Conservation (phyloP, 2,113 vertebrate species). For the Sialia sialis region DNA sequence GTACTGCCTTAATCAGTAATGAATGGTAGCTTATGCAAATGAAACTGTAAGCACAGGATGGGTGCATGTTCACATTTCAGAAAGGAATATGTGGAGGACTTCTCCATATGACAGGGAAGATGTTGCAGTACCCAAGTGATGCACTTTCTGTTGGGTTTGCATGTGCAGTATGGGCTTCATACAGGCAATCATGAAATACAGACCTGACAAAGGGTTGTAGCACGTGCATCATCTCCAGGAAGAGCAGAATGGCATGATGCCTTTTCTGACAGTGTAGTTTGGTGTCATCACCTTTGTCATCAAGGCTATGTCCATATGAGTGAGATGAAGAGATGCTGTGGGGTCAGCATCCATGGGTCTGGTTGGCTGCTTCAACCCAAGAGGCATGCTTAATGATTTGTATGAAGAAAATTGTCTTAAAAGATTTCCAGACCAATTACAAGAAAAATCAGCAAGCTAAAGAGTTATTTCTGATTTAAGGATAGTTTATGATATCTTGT, state of each 20-base stretch:
- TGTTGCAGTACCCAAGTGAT: neutral
- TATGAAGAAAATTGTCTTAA: neutral
- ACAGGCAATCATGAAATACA: neutral
- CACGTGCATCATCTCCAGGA: rapidly evolving
- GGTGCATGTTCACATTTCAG: neutral
- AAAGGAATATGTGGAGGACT: neutral
- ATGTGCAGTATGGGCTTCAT: neutral
- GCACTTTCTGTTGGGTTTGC: neutral
- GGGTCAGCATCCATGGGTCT: neutral
- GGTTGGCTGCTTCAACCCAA: neutral
- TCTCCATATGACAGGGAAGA: neutral
- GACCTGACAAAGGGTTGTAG: neutral
- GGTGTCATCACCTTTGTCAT: neutral
- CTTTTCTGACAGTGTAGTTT: neutral
- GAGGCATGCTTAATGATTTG: neutral
- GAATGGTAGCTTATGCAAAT: neutral
- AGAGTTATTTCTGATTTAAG: neutral
- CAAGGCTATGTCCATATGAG: neutral
- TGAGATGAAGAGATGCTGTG: neutral
- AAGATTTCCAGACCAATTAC: neutral
- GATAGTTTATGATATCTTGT: neutral
- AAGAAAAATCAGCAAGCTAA: neutral
- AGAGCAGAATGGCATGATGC: neutral
- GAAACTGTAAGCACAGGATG: neutral
- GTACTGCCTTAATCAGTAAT: neutral